These are phyloP conservation scores for Pachyuromys duprasi DNA, from an alignment of 2,797 vertebrate genomes.

Conservation along the genomic window DNA sequence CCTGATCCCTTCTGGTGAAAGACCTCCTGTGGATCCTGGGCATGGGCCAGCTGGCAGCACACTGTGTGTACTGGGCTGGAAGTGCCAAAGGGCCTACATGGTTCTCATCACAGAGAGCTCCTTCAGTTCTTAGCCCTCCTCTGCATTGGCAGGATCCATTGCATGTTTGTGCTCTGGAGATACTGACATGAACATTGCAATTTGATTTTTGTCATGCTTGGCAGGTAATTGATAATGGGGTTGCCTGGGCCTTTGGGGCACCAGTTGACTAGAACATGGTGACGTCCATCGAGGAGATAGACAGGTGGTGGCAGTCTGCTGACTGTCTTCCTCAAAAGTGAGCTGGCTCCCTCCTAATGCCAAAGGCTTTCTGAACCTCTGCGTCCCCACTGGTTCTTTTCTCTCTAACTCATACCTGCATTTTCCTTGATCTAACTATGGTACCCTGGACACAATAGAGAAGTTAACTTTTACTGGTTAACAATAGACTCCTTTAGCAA, in stretches of 20 bases:
- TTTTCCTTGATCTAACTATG: background rate
- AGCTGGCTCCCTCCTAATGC: background rate
- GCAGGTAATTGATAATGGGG: too few relatives aligned
- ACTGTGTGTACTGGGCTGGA: background rate
- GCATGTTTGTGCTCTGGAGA: background rate
- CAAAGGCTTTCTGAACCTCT: background rate
- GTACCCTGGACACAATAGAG: background rate
- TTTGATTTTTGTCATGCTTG: background rate
- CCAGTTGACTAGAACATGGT: background rate
- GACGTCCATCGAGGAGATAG: background rate
- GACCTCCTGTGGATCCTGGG: background rate
- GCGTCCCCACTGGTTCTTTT: background rate
- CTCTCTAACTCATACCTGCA: background rate
- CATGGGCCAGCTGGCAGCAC: background rate
- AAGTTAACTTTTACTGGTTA: background rate
- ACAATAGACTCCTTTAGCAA: background rate
- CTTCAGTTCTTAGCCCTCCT: background rate
- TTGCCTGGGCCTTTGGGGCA: background rate
- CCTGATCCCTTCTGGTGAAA: background rate
- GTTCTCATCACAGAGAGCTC: background rate
- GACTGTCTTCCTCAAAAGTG: background rate
- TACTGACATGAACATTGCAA: background rate
- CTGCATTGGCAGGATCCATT: background rate
- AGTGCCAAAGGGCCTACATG: background rate
- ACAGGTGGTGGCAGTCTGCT: too few relatives aligned